Evolutionary conservation across 2,797 vertebrate species (phyloP).

Genomic region (Hippocampus kuda): DNA sequence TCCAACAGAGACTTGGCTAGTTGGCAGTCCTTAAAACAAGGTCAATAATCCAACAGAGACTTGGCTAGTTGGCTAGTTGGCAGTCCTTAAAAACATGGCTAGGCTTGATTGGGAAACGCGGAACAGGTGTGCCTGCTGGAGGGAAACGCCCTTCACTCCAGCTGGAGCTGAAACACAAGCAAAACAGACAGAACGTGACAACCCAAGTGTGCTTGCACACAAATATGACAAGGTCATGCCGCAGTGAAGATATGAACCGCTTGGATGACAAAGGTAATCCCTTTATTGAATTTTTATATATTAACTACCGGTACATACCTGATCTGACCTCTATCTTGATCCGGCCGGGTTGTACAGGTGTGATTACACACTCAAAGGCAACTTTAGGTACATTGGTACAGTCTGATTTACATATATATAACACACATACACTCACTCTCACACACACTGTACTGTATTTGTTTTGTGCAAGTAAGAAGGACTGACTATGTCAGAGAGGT

Average conservation of each 20-base stretch:
- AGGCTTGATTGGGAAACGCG: too few relatives aligned
- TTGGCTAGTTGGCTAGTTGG: too few relatives aligned
- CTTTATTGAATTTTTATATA: conserved; percentile 54
- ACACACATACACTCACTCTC: too few relatives aligned
- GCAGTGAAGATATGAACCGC: conserved; percentile 38
- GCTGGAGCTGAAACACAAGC: too few relatives aligned
- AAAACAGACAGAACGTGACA: too few relatives aligned
- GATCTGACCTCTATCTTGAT: conserved; percentile 33
- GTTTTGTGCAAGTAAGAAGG: neutral
- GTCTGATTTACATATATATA: neutral
- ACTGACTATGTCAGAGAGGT: neutral
- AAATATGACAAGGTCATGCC: conserved; percentile 45
- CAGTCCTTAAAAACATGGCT: too few relatives aligned
- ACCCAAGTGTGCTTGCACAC: neutral
- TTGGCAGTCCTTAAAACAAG: too few relatives aligned
- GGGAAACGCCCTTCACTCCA: too few relatives aligned
- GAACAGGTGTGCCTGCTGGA: too few relatives aligned
- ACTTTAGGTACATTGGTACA: neutral
- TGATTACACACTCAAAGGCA: conserved; percentile 10
- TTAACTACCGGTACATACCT: conserved; percentile 28
- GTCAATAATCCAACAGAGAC: too few relatives aligned
- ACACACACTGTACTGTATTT: neutral
- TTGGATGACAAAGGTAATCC: conserved; percentile 64
- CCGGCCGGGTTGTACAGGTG: conserved; percentile 6
- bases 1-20: too few relatives aligned